Conservation (phyloP, 2,888 invertebrate genomes). For the Eristalis tenax region DNA sequence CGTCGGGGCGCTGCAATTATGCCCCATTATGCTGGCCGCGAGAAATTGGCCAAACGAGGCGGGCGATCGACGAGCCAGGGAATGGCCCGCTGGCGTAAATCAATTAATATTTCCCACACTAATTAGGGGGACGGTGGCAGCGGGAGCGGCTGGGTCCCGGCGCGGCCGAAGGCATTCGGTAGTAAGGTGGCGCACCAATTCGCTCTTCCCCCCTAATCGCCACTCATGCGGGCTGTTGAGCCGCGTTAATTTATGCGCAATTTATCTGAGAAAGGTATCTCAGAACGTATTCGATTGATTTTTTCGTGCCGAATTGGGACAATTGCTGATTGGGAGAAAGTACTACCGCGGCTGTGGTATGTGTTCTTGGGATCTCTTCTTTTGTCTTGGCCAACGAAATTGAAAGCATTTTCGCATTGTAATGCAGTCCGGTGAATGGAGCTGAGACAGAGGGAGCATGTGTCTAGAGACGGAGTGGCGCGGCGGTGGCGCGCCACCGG, state of each 20-base stretch:
- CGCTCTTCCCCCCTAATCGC: slow-evolving; percentile 7
- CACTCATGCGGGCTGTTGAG: slow-evolving; percentile 18
- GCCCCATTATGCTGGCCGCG: slow-evolving; percentile 1
- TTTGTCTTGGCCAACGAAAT: slow-evolving; percentile 46
- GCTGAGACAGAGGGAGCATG: slow-evolving; percentile 1
- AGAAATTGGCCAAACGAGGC: slow-evolving; percentile 18
- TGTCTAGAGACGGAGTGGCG: neutral
- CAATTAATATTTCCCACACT: slow-evolving; percentile 42
- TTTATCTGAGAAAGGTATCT: slow-evolving; percentile 38
- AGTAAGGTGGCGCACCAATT: neutral
- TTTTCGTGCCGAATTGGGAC: slow-evolving; percentile 44
- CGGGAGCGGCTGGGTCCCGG: neutral
- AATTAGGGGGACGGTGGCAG: neutral
- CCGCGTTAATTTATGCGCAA: slow-evolving; percentile 48
- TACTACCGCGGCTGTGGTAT: neutral
- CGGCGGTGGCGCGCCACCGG: neutral
- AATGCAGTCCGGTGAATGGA: neutral
- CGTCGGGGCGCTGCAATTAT: slow-evolving; percentile 15
- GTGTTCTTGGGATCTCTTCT: slow-evolving; percentile 11
- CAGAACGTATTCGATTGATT: slow-evolving; percentile 44
- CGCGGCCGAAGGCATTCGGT: neutral
- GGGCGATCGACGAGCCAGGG: neutral
- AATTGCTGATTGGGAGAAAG: slow-evolving; percentile 50
- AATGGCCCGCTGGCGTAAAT: slow-evolving; percentile 5
- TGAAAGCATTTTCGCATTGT: slow-evolving; percentile 38